Percentiles rank a stretch among this genome's conserved stretches.
Evolutionary conservation across 2,113 vertebrate genomes (phyloP).

Genomic region (Stegastes partitus): DNA sequence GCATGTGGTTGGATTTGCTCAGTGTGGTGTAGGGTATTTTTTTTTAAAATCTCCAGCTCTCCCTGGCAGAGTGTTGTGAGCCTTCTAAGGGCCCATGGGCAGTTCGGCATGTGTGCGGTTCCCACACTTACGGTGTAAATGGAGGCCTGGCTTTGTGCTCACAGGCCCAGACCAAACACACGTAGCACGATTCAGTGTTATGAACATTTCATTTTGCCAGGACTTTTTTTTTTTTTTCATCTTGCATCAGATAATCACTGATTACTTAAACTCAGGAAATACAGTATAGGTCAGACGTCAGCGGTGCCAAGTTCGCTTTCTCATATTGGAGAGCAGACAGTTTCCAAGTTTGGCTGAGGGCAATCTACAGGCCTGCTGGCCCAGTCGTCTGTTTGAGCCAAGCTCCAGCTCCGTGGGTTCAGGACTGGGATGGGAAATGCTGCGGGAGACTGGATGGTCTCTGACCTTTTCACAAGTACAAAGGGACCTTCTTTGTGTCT

Average conservation of each 20-base stretch:
- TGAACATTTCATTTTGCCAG: conserved; percentile 73
- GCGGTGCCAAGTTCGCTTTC: conserved; percentile 58
- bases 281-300: conserved; percentile 69
- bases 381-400: conserved; percentile 32
- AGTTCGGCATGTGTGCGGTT: conserved; percentile 73
- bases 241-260: conserved; percentile 81
- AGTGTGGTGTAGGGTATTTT: conserved; percentile 59
- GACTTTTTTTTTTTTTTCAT: conserved; percentile 54
- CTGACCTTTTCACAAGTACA: conserved; percentile 76
- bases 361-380: conserved; percentile 41
- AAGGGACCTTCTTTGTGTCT: conserved; percentile 68
- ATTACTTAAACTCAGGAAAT: conserved; percentile 83
- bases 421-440: conserved; percentile 56
- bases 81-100: conserved; percentile 58
- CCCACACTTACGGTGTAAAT: conserved; percentile 77
- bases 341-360: conserved; percentile 59
- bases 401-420: conserved; percentile 21
- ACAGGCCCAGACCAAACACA: conserved; percentile 61
- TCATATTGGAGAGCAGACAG: conserved; percentile 51
- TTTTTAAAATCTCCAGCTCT: conserved; percentile 62
- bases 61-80: conserved; percentile 52
- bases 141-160: conserved; percentile 71
- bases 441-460: conserved; percentile 55
- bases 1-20: conserved; percentile 75
- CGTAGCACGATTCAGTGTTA: conserved; percentile 76